Evolutionary conservation across 2,888 invertebrate species (phyloP), one percentile per base, ranked within the genome.

Genomic region (Eurois occulta): DNA sequence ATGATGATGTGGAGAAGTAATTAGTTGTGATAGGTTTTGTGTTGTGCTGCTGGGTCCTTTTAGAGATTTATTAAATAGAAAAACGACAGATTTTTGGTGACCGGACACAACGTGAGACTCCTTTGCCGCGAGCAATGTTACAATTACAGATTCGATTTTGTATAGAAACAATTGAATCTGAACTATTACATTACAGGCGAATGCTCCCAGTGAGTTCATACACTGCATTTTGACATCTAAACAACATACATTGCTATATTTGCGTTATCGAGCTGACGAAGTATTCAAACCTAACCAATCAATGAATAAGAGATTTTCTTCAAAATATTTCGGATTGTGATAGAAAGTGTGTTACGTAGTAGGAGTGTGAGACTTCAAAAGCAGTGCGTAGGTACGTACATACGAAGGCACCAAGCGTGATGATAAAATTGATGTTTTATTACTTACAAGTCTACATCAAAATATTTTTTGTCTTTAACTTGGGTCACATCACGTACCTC

Each of bases 1-100:
- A 72, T 68, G 66, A 35, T 32, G 32, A 66, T 43, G 38, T 67
- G 81, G 67, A 62, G 81, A 76, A 77, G 46, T 77, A 55, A 76
- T 70, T 11, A 13, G 28, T 58, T 55, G 41, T 81, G 52, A 77
- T 60, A 60, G 32, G 58, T 35, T 69, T 58, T 48, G 24, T 35
- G n/a, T 18, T 16, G n/a, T 11, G 24, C 38, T n/a, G 46, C 35
- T 72, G n/a, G 46, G 8, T 35, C 13, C 7, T 38, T 38, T 38
- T 38, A 64, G 13, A 16, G 11, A 5, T 24, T 21, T 64, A 38
- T 38, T 64, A n/a, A 35, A 18, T 8, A 28, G 16, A 60, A 32
- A 58, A 7, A 16, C 28, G 18, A 28, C 2, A 32, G 58, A 18
- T 7, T 28, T 58, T 58, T 28, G 28, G 16, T 58, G 58, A 16